Base-by-base conservation (phyloP, 2,888 invertebrate genomes). In the Rotaria macrura region DNA sequence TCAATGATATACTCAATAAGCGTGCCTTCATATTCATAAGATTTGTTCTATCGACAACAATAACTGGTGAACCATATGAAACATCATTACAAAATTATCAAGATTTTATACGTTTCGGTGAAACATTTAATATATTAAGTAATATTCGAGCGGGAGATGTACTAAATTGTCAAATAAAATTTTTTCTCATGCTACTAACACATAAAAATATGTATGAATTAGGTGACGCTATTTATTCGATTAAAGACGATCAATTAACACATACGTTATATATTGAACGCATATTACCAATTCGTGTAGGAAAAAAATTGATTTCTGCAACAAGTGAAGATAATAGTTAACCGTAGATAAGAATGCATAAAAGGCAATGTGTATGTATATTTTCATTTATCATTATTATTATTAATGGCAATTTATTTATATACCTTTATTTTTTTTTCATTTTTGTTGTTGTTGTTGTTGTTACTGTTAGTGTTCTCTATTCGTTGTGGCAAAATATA, bases 31-130 rank as follows among this genome's bases (percentile, higher is more conserved):
- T 79, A 43, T 79, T 79, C 43, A 1, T 79, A 25, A 12, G 74
- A 25, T 79, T 79, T 79, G 38, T 25, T 12, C 34, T 79, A 25
- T 43, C 74, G 4, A 40, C 25, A 38, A 40, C 38, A 23, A 23
- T 40, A 23, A 10, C 40, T 43, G 38, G 38, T 25, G 74, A 79
- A 79, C 74, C 74, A 3, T 79, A 79, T 79, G 74, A 79, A 79
- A 79, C 74, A 25, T 20, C 74, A 79, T 43, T 43, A 43, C 74
- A 79, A 79, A 17, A 43, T 43, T 40, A 10, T 43, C 38, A 79
- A 79, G 74, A 79, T 43, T 79, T 79, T 79, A 43, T 79, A 40
- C 74, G 74, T 43, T 79, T 79, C 23, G 74, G 74, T 79, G 74
- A 79, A 79, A 79, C 40, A 25, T 79, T 79, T 43, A 79, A 79